Base-by-base conservation (phyloP, 1,140 invertebrate genomes). In the Drosophila carrolli region DNA sequence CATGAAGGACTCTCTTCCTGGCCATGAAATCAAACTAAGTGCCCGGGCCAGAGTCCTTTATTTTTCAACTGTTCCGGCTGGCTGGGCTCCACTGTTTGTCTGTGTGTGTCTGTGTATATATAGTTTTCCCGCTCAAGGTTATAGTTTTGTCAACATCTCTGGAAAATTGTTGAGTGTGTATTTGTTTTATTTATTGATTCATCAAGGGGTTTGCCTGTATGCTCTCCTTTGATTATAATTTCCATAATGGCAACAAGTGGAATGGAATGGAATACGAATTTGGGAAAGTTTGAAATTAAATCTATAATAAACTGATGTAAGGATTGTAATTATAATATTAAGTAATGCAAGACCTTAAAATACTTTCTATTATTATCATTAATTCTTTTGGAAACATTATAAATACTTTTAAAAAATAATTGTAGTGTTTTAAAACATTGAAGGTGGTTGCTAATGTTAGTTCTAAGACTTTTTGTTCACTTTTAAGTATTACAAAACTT, bases 1-100 rank as follows among this genome's bases (percentile, higher is more conserved):
- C 61, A 76, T 76, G 78, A 59, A 44, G 79, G 55, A 23, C 57
- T 1, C 55, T 43, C 27, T 55, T 68, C 19, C 47, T 66, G 51
- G 71, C 71, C 75, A 72, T 79, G 65, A 88, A 82, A 86, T 86
- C 71, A 66, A 76, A 81, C 73, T 62, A 61, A 82, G 58, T 59
- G 56, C 76, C 55, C 13, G 27, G 48, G 16, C 40, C 61, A 38
- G 55, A 62, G 63, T 57, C 62, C 57, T 58, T 58, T 71, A 71
- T 56, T 56, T 76, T 70, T 48, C 50, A 55, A 44, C 40, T 57
- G 75, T 71, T 70, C 32, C 47, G 54, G 9, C 29, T 50, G 38
- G 38, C 14, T 63, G 71, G 32, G 11, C 19, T 46, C 9, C 7
- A 16, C 38, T 37, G 8, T 38, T 13, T 23, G 23, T 38, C 7